Evolutionary conservation across 2,113 vertebrate species (phyloP).

Genomic region (Picathartes gymnocephalus): DNA sequence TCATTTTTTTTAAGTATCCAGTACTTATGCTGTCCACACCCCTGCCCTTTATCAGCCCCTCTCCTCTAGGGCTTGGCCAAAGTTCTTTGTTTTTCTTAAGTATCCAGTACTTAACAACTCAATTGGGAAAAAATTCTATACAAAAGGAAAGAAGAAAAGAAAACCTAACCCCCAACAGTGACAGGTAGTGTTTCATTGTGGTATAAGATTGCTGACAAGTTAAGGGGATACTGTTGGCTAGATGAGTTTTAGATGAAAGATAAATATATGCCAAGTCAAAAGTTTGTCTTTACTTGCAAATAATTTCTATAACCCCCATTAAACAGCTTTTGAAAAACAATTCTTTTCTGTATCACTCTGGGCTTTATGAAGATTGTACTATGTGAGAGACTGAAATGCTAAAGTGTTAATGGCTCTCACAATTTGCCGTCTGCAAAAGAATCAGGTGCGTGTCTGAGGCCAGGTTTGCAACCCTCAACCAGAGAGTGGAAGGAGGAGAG

Average conservation of each 20-base stretch:
- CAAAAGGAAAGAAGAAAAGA: too few species aligned
- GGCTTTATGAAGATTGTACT: slow-evolving; percentile 7
- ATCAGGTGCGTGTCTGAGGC: neutral
- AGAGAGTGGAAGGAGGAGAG: too few species aligned
- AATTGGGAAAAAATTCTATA: too few species aligned
- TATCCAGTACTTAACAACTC: too few species aligned
- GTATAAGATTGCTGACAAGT: neutral
- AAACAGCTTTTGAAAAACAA: slow-evolving; percentile 43
- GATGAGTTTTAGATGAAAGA: neutral
- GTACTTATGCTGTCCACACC: too few species aligned
- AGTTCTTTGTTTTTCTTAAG: too few species aligned
- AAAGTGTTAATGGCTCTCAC: neutral
- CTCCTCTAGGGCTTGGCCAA: too few species aligned
- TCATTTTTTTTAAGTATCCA: too few species aligned
- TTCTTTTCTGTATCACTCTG: slow-evolving; percentile 25
- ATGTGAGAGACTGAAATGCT: neutral
- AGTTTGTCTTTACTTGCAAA: slow-evolving; percentile 3
- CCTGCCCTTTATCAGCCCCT: too few species aligned
- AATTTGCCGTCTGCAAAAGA: neutral
- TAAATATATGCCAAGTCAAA: neutral
- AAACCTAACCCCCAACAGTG: too few species aligned
- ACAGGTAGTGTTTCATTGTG: neutral
- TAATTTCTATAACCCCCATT: neutral
- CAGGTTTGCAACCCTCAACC: neutral
- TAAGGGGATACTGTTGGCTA: neutral